Base-by-base conservation (phyloP, 2,797 vertebrate species). In the Rallus crepitans region DNA sequence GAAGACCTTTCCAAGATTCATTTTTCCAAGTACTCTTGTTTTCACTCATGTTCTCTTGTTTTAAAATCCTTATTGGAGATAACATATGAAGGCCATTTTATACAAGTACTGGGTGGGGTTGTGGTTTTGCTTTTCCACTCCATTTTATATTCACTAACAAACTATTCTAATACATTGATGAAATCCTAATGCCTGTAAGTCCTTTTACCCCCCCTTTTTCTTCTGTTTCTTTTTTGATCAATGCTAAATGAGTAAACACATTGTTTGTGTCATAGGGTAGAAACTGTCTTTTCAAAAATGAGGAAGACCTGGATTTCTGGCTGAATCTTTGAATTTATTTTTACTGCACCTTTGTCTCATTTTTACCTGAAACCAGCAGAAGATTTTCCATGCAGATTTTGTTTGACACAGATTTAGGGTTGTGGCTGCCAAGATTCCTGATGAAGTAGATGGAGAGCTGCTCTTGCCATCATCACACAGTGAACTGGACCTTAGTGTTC, bases 391-490 rank as follows among this genome's bases (percentile, higher is more conserved):
- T 82, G 77, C 73, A 94, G 31, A 89, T 82, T 35, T 35, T 55
- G 33, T 47, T 71, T 95, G 93, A 86, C 73, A 66, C 33, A 40
- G 70, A 24, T 53, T 31, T 27, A 79, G 56, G 42, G 55, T 21
- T 73, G 42, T 90, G 78, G 63, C 77, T 95, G 86, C 96, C 86
- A 93, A 68, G 70, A 71, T 66, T 28, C 7, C 33, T 86, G 77
- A 72, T 65, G 55, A 50, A 86, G 72, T 65, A 52, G 52, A 82
- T 64, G 90, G 66, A 85, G 71, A 87, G 35, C 42, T 82, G 5
- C 52, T 64, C 61, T 14, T 56, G 73, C 73, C 60, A 63, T 85
- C 35, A n/a, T 70, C 84, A 71, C n/a, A n/a, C 31, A 52, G 40
- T 27, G 42, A 86, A 35, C 66, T 89, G 59, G 61, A 25, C 84